Percentiles rank a stretch among this genome's conserved stretches.
Conservation (phyloP, 1,140 invertebrate genomes). For the Trichonephila clavipes region DNA sequence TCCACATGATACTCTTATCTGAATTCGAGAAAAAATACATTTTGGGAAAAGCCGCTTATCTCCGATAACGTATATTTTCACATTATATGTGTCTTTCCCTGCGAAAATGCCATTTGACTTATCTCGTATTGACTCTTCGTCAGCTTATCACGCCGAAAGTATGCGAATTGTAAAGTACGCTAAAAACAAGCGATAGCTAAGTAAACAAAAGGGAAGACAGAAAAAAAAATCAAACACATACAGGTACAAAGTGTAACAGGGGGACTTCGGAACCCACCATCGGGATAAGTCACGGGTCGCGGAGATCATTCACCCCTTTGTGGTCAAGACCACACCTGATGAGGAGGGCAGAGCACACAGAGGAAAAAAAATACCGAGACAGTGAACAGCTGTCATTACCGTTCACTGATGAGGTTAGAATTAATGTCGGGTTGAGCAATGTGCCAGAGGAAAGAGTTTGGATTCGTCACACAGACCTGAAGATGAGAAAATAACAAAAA, state of each 20-base stretch:
- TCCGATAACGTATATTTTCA: not conserved
- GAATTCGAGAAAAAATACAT: too few relatives aligned
- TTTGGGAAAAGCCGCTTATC: not conserved
- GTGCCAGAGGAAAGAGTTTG: too few relatives aligned
- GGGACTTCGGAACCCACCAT: constrained; percentile 31
- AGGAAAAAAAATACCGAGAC: not conserved
- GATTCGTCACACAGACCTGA: too few relatives aligned
- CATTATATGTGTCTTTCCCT: not conserved
- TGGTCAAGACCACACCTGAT: constrained; percentile 55
- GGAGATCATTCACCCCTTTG: constrained; percentile 27
- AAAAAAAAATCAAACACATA: not conserved
- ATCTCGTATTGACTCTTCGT: constrained; percentile 11
- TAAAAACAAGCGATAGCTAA: not conserved
- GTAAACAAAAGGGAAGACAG: not conserved
- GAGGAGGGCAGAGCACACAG: not conserved
- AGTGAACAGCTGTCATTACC: not conserved
- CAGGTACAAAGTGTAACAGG: not conserved
- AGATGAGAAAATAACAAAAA: too few relatives aligned
- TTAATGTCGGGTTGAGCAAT: not conserved
- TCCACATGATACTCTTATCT: too few relatives aligned
- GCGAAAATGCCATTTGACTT: not conserved
- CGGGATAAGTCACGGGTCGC: not conserved
- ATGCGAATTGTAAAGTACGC: not conserved
- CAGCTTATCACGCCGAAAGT: not conserved
- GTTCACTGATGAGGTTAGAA: not conserved